phyloP scores from a whole-genome alignment of 2,797 vertebrate species.

The Zalophus californianus region DNA sequence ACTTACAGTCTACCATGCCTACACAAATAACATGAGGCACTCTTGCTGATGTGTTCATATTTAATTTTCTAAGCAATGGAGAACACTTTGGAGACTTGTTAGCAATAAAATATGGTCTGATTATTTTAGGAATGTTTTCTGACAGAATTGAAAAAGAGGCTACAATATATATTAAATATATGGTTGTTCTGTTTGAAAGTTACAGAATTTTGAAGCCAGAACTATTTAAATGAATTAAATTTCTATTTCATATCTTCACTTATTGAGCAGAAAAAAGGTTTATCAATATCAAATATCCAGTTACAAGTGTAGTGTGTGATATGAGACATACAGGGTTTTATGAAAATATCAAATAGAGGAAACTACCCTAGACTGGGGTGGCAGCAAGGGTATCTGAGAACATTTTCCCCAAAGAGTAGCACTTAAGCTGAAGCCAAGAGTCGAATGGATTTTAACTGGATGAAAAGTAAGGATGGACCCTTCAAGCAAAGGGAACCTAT shows the following conservation, averaged over 20 bases:
- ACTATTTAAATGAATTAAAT: not conserved
- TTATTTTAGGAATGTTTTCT: not conserved
- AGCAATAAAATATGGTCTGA: not conserved
- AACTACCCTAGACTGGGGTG: not conserved
- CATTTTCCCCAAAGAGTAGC: not conserved
- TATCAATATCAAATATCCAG: not conserved
- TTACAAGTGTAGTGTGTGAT: not conserved
- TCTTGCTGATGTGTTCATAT: not conserved
- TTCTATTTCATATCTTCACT: not conserved
- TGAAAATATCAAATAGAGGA: not conserved
- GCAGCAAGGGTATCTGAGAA: not conserved
- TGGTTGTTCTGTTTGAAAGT: not conserved
- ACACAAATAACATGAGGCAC: not conserved
- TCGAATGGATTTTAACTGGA: not conserved
- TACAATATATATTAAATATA: not conserved
- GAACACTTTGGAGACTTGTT: not conserved
- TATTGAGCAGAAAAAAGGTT: not conserved
- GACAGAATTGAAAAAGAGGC: not conserved
- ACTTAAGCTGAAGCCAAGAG: not conserved
- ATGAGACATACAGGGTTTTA: not conserved
- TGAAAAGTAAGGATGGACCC: not conserved
- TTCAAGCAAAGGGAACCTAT: not conserved
- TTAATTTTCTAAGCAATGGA: slow-evolving; percentile 25
- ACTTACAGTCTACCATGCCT: not conserved
- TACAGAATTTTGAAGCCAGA: not conserved